A percentile compares a stretch with the other conserved stretches of the same genome.
Conservation (phyloP, 1,140 invertebrate species). For the Calycopis cecrops region DNA sequence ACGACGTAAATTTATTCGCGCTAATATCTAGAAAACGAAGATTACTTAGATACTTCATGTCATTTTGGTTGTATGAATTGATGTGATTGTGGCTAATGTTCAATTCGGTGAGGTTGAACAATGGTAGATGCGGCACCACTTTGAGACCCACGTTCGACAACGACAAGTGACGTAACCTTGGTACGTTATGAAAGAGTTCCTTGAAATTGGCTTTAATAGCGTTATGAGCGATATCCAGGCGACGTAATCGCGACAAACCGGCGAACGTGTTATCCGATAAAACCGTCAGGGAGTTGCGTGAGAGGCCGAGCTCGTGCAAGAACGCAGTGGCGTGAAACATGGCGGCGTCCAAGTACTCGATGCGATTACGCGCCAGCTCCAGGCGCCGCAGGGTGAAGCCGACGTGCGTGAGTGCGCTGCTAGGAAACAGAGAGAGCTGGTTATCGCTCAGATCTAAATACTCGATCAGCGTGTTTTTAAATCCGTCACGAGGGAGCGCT, state of each 20-base stretch:
- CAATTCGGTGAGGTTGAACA: constrained; percentile 78
- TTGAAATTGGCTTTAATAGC: constrained; percentile 86
- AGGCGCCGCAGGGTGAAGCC: constrained; percentile 83
- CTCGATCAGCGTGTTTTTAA: constrained; percentile 84
- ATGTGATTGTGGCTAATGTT: constrained; percentile 84
- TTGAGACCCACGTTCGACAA: constrained; percentile 81
- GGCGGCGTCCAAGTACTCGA: constrained; percentile 89
- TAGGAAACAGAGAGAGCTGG: constrained; percentile 82
- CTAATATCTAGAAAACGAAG: constrained; percentile 78
- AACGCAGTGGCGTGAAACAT: constrained; percentile 86
- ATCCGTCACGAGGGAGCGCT: constrained; percentile 84
- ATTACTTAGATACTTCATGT: constrained; percentile 76
- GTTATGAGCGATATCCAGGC: constrained; percentile 86
- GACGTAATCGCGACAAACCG: constrained; percentile 83
- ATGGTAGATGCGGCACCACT: constrained; percentile 79
- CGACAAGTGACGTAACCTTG: constrained; percentile 81
- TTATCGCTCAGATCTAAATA: constrained; percentile 86
- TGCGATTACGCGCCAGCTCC: constrained; percentile 83
- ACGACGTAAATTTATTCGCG: constrained; percentile 77
- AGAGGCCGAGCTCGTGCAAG: constrained; percentile 83
- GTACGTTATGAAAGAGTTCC: constrained; percentile 88
- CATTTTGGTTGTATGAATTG: constrained; percentile 71
- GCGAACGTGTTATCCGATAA: constrained; percentile 90
- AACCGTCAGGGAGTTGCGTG: constrained; percentile 85
- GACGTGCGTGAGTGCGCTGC: constrained; percentile 79